Conservation (phyloP, 2,113 vertebrate genomes). For the Nibea albiflora region DNA sequence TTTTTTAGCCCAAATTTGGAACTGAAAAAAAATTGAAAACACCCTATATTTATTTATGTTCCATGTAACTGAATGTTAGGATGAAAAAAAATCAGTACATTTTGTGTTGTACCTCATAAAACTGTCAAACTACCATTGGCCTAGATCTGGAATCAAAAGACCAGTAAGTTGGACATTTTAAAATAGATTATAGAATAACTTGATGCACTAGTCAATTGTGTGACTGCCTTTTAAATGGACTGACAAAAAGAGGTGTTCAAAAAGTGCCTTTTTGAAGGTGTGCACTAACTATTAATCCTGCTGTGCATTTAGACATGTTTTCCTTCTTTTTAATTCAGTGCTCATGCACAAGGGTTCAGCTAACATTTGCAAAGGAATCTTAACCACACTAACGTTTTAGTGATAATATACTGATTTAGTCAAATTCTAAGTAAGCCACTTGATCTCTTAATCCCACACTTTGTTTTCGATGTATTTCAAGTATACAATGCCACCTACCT, state of each 20-base stretch:
- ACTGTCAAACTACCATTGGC: conserved; percentile 39
- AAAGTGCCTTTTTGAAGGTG: conserved; percentile 70
- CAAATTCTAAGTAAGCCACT: not conserved
- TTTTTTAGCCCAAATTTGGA: conserved; percentile 32
- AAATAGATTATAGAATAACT: conserved; percentile 25
- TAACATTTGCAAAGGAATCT: conserved; percentile 17
- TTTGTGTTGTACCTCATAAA: conserved; percentile 44
- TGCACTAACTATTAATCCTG: conserved; percentile 53
- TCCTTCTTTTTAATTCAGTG: conserved; percentile 25
- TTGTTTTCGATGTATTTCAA: conserved; percentile 22
- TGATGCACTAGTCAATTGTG: conserved; percentile 34
- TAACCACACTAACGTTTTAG: conserved; percentile 50
- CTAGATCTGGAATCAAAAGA: conserved; percentile 55
- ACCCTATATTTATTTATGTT: conserved; percentile 39
- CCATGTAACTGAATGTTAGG: conserved; percentile 34
- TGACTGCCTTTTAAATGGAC: conserved; percentile 52
- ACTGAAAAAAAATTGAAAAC: conserved; percentile 16
- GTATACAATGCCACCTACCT: conserved; percentile 40
- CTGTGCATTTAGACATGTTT: conserved; percentile 54
- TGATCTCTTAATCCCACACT: conserved; percentile 11
- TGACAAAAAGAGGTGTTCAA: conserved; percentile 47
- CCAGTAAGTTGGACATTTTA: conserved; percentile 9
- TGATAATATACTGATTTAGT: conserved; percentile 40
- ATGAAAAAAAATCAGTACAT: conserved; percentile 17
- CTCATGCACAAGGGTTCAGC: conserved; percentile 2